Conservation (phyloP, 2,888 invertebrate genomes). For the Diarsia brunnea region DNA sequence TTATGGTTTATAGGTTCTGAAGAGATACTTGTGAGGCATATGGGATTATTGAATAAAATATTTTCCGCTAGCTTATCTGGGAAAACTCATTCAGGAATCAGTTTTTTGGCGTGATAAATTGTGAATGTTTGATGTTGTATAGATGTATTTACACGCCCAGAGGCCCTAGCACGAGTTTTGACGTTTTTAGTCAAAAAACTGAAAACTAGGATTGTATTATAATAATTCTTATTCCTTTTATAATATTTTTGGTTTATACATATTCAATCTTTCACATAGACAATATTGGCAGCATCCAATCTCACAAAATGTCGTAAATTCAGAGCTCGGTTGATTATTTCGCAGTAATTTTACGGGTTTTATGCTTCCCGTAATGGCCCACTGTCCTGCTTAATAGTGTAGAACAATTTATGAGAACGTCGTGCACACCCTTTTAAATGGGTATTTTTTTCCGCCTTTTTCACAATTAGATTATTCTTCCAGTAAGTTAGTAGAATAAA, state of each 20-base stretch:
- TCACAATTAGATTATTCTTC: background rate
- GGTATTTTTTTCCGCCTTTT: conserved; percentile 19
- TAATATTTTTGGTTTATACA: background rate
- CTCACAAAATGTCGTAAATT: conserved; percentile 8
- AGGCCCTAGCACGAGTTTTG: too few species aligned
- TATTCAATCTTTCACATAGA: background rate
- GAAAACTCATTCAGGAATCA: background rate
- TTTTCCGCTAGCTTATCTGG: too few species aligned
- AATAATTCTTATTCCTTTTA: background rate
- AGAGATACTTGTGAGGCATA: background rate
- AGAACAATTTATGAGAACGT: conserved; percentile 51
- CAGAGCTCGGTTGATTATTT: conserved; percentile 31
- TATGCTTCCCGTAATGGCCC: conserved; percentile 42
- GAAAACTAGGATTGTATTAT: background rate
- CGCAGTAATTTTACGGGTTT: conserved; percentile 45
- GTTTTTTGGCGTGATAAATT: background rate
- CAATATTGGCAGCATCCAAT: conserved; percentile 5
- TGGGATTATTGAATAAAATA: background rate
- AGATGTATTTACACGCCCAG: too few species aligned
- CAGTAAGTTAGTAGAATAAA: background rate
- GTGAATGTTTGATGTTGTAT: background rate
- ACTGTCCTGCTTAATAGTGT: conserved; percentile 54
- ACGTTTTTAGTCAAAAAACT: too few species aligned
- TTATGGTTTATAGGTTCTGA: background rate
- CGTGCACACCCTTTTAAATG: conserved; percentile 40